Evolutionary conservation across 2,113 vertebrate species (phyloP).

Genomic region (Lophius piscatorius): DNA sequence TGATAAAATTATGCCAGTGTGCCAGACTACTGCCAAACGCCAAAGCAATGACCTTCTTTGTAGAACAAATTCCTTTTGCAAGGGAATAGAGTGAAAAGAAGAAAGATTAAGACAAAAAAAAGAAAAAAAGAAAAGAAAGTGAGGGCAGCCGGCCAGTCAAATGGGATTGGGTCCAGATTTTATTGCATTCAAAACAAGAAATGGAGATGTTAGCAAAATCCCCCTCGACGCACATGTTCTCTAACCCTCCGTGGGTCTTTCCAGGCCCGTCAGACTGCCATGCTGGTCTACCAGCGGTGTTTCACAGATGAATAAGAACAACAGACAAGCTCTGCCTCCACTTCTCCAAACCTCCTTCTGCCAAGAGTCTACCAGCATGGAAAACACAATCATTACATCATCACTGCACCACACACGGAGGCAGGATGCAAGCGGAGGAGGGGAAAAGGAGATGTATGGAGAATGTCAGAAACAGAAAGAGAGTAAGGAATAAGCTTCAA

Average conservation of each 20-base stretch:
- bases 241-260: conserved; percentile 16
- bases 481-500: conserved; percentile 28
- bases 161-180: conserved; percentile 51
- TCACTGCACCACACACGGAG: conserved; percentile 47
- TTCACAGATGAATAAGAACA: conserved; percentile 72
- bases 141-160: conserved; percentile 17
- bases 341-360: conserved; percentile 48
- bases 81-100: conserved; percentile 20
- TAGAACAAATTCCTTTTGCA: conserved; percentile 57
- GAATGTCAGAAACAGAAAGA: conserved; percentile 11
- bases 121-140: conserved; percentile 2
- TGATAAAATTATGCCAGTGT: conserved; percentile 74
- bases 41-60: conserved; percentile 67
- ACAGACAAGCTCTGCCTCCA: conserved; percentile 56
- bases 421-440: conserved; percentile 19
- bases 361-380: conserved; percentile 52
- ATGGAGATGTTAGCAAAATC: conserved; percentile 49
- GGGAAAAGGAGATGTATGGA: conserved; percentile 10
- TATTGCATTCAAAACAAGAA: conserved; percentile 61
- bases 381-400: conserved; percentile 54
- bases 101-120: conserved; percentile 18
- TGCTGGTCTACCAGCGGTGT: conserved; percentile 41
- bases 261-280: conserved; percentile 37
- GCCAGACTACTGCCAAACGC: conserved; percentile 56
- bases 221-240: no score